Conservation (phyloP, 2,797 vertebrate genomes). For the Sphenodon punctatus region DNA sequence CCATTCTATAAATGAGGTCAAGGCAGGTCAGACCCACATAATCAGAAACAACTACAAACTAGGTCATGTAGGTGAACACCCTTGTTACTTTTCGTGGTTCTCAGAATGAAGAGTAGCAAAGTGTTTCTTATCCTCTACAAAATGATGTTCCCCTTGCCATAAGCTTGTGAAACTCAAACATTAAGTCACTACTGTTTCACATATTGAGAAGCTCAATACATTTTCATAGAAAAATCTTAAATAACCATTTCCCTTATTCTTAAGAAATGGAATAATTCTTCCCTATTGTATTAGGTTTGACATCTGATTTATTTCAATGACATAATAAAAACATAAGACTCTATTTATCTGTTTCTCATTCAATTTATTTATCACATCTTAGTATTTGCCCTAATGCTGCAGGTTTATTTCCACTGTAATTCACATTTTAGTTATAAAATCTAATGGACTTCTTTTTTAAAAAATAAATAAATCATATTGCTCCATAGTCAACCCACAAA, state of each 20-base stretch:
- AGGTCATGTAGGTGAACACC: constrained; percentile 87
- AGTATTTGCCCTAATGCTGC: background rate
- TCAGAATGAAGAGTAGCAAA: constrained; percentile 84
- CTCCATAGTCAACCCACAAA: background rate
- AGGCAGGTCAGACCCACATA: constrained; percentile 81
- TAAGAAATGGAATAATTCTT: background rate
- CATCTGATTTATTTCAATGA: background rate
- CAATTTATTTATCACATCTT: background rate
- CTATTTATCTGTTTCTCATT: background rate
- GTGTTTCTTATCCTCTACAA: constrained; percentile 66
- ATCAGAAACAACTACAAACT: constrained; percentile 90
- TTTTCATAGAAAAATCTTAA: background rate
- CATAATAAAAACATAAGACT: background rate
- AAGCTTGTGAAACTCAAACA: constrained; percentile 34
- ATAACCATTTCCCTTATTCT: background rate
- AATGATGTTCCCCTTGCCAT: constrained; percentile 21
- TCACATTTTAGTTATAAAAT: background rate
- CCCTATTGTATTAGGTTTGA: background rate
- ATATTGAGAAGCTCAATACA: background rate
- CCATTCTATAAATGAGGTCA: constrained; percentile 79
- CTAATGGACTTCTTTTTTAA: background rate
- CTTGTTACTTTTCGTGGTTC: constrained; percentile 81
- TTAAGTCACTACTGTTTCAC: background rate
- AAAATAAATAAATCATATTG: background rate
- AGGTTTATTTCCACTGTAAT: background rate